Base-by-base conservation (phyloP, 2,113 vertebrate species). In the Indicator maculatus region DNA sequence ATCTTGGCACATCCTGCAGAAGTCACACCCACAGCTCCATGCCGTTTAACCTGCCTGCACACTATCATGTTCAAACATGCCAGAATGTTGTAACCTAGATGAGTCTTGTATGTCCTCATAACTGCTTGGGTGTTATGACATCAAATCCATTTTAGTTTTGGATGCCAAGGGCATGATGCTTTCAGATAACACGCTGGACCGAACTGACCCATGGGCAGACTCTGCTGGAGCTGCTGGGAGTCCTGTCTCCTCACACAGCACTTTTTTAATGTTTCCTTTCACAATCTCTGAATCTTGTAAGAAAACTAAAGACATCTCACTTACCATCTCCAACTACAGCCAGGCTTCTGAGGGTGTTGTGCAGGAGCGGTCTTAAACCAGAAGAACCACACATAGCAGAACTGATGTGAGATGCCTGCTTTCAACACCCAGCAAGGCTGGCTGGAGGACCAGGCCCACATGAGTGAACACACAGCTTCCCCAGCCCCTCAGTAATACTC, bases 51-150 rank as follows among this genome's bases (percentile, higher is more conserved):
- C 53, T n/a, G 36, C 66, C 71, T 72, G 61, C 60, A 69, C 1
- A 0, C 39, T 76, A 41, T 70, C 93, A 59, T 80, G 91, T 89
- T 85, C 56, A 74, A 91, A 85, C 82, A 83, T 16, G 87, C 91
- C 38, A 71, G 45, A 89, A 77, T 88, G 86, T 64, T 86, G 91
- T 74, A 93, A 93, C 63, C 21, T 36, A 88, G 61, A 79, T 0
- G 2, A 91, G 75, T 70, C 59, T 76, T 3, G 0, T 75, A 70
- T 3, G 7, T 79, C 69, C 72, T 88, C 58, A 11, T 73, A 91
- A 74, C 69, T 83, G 31, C 82, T 59, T 71, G 27, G 23, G 33
- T 87, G 67, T 87, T 89, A 85, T 63, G 91, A 93, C 89, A 94
- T 33, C 76, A 96, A 95, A 91, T 67, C 61, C 10, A 1, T 50